Evolutionary conservation across 2,113 vertebrate species (phyloP).

Genomic region (Centrocercus urophasianus): DNA sequence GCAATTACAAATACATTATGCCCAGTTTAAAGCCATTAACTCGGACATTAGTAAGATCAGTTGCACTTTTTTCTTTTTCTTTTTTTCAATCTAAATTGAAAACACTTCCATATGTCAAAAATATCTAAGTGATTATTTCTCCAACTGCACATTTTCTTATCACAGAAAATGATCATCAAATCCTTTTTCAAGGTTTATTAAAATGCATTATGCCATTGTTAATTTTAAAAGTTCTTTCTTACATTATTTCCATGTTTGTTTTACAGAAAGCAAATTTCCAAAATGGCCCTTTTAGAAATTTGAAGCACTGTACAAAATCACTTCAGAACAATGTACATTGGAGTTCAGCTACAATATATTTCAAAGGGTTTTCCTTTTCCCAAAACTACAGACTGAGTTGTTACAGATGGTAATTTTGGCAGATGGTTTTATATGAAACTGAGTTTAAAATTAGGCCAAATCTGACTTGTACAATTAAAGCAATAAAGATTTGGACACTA

Average conservation of each 20-base stretch:
- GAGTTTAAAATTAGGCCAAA: conserved; percentile 65
- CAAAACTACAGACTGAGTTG: conserved; percentile 21
- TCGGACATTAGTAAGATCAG: not conserved
- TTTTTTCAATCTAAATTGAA: not conserved
- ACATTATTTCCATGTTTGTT: not conserved
- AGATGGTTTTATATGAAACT: conserved; percentile 45
- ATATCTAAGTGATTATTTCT: not conserved
- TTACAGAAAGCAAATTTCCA: not conserved
- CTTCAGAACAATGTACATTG: not conserved
- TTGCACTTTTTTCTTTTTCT: not conserved
- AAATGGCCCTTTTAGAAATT: not conserved
- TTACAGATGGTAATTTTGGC: conserved; percentile 63
- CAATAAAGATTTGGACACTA: conserved; percentile 46
- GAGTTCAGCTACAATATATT: conserved; percentile 21
- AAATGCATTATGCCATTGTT: not conserved
- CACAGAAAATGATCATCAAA: not conserved
- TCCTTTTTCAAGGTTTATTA: not conserved
- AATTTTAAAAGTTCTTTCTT: not conserved
- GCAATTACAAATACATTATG: conserved; percentile 34
- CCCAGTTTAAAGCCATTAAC: not conserved
- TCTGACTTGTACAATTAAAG: conserved; percentile 48
- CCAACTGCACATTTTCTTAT: not conserved
- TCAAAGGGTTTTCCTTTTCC: conserved; percentile 37
- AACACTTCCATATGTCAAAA: not conserved
- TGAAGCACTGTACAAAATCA: not conserved